phyloP scores from a whole-genome alignment of 2,797 vertebrate genomes.

The Pteronotus mesoamericanus region DNA sequence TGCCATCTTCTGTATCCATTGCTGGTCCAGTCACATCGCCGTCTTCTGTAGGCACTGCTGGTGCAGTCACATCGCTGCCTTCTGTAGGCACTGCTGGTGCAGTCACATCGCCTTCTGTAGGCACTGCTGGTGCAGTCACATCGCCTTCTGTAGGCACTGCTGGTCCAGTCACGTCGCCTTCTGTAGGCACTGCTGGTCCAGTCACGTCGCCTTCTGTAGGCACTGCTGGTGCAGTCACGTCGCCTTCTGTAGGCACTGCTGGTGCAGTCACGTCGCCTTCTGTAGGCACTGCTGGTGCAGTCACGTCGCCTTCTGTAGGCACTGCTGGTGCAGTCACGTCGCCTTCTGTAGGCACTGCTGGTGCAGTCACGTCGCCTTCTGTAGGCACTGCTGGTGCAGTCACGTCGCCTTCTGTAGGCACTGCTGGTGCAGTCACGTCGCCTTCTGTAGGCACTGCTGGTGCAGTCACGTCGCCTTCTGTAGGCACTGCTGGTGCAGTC shows the following conservation, averaged over 20 bases:
- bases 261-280: fast-evolving
- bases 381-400: background rate
- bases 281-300: background rate
- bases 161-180: too few relatives aligned
- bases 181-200: too few relatives aligned
- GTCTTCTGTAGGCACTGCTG: background rate
- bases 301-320: background rate
- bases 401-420: fast-evolving
- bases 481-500: too few relatives aligned
- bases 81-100: background rate
- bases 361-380: background rate
- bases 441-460: background rate
- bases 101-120: background rate
- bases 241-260: background rate
- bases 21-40: background rate
- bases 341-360: background rate
- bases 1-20: background rate
- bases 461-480: background rate
- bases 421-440: background rate
- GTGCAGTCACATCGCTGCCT: fast-evolving
- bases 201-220: background rate
- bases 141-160: too few relatives aligned
- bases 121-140: background rate
- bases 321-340: background rate
- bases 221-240: background rate